phyloP scores from a whole-genome alignment of 1,140 invertebrate genomes.

The Macrocentrus cingulum region DNA sequence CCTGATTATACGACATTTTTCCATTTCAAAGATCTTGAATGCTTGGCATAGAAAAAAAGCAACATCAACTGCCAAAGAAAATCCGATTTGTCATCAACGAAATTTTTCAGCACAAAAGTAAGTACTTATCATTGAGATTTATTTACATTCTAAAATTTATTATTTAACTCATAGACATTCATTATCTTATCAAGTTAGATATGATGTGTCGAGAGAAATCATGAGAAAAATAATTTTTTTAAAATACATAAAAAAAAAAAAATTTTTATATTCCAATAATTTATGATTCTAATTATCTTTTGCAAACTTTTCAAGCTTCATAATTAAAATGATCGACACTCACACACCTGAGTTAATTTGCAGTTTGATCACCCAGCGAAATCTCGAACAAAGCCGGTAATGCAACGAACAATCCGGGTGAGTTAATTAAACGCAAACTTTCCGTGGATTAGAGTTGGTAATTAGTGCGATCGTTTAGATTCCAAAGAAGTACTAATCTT shows the following conservation, averaged over 20 bases:
- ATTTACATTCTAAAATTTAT: no score
- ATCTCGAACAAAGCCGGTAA: constrained; percentile 9
- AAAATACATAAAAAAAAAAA: constrained; percentile 1
- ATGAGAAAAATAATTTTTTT: background rate
- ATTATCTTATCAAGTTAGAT: no score
- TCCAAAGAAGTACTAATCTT: constrained; percentile 26
- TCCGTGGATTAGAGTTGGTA: constrained; percentile 33
- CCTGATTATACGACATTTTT: no score
- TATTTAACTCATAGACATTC: no score
- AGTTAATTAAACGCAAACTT: constrained; percentile 42
- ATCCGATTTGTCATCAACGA: constrained; percentile 1
- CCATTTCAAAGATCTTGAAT: no score
- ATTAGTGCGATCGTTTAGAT: constrained; percentile 32
- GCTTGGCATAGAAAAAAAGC: no score
- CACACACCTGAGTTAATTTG: no score
- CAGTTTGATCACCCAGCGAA: background rate
- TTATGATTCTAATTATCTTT: background rate
- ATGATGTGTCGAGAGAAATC: no score
- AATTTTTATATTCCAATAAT: background rate
- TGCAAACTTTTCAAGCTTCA: no score
- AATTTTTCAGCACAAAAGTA: no score
- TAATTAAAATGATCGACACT: no score
- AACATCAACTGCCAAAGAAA: constrained; percentile 7
- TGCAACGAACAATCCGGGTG: constrained; percentile 32
- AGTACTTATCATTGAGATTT: no score